These are phyloP conservation scores for Trichomycterus rosablanca DNA, from an alignment of 2,113 vertebrate species.

Conservation along the genomic window DNA sequence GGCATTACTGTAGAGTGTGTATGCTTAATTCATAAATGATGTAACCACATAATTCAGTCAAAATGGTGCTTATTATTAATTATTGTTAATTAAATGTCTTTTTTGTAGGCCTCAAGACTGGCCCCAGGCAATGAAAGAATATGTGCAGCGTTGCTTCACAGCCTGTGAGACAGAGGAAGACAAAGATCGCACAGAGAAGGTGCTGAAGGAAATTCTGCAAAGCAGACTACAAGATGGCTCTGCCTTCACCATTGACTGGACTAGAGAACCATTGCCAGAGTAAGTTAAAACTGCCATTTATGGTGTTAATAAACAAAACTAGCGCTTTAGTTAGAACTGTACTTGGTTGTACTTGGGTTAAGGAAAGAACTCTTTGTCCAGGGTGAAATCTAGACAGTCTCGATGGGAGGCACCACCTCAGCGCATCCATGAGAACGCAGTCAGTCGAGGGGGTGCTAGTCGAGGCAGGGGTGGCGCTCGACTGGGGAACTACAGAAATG, in stretches of 20 bases:
- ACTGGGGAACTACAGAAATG: slow-evolving; percentile 80
- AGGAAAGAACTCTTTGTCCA: slow-evolving; percentile 42
- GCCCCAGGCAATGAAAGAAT: slow-evolving; percentile 92
- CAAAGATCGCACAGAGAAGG: slow-evolving; percentile 86
- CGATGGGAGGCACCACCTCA: slow-evolving; percentile 76
- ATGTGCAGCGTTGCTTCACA: slow-evolving; percentile 88
- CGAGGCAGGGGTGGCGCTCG: slow-evolving; percentile 68
- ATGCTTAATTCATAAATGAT: too few relatives aligned
- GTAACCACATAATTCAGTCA: too few relatives aligned
- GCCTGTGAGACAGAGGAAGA: slow-evolving; percentile 87
- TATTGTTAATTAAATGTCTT: too few relatives aligned
- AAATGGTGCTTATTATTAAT: too few relatives aligned
- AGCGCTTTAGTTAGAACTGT: too few relatives aligned
- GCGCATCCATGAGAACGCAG: slow-evolving; percentile 55
- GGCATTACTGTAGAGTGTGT: too few relatives aligned
- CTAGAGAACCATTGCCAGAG: slow-evolving; percentile 80
- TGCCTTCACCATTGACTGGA: slow-evolving; percentile 90
- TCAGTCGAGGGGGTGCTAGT: slow-evolving; percentile 59
- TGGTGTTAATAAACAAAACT: too few relatives aligned
- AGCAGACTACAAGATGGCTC: slow-evolving; percentile 86
- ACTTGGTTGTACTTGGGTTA: too few relatives aligned
- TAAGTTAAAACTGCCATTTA: slow-evolving; percentile 46
- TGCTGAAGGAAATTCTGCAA: slow-evolving; percentile 86
- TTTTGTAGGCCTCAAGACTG: slow-evolving; percentile 79
- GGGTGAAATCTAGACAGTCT: slow-evolving; percentile 73